Evolutionary conservation across 2,113 vertebrate species (phyloP).

Genomic region (Procapra przewalskii): DNA sequence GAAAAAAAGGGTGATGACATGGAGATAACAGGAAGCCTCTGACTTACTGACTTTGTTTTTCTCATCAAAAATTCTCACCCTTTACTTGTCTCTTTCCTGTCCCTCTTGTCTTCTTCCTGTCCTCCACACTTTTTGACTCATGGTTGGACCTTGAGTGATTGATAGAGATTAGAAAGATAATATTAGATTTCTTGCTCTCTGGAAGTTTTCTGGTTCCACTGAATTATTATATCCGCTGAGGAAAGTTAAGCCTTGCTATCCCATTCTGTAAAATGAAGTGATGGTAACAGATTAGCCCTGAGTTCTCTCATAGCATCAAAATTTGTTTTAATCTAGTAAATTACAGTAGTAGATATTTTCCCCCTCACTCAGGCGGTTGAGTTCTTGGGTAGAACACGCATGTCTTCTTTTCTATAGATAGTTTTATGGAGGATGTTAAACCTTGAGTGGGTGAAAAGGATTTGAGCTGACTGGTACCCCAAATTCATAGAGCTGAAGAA

Average conservation of each 20-base stretch:
- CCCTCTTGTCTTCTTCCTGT: background rate
- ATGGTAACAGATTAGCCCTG: background rate
- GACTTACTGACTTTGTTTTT: background rate
- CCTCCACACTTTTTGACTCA: background rate
- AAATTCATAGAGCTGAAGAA: background rate
- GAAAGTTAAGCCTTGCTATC: slow-evolving; percentile 27
- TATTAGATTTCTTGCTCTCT: background rate
- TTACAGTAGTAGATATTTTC: background rate
- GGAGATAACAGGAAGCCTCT: background rate
- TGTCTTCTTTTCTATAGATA: slow-evolving; percentile 13
- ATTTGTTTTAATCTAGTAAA: slow-evolving; percentile 13
- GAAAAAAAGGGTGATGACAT: background rate
- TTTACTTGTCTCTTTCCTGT: background rate
- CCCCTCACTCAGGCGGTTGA: background rate
- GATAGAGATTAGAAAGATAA: background rate
- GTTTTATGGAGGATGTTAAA: background rate
- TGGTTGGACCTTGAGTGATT: background rate
- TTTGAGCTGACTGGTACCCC: background rate
- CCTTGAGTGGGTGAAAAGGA: background rate
- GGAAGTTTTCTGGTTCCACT: slow-evolving; percentile 5
- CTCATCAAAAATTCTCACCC: background rate
- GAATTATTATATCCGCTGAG: background rate
- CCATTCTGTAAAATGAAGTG: background rate
- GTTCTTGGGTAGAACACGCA: background rate
- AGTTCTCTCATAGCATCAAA: background rate